phyloP scores from a whole-genome alignment of 2,888 invertebrate genomes.

The Notocelia uddmanniana region DNA sequence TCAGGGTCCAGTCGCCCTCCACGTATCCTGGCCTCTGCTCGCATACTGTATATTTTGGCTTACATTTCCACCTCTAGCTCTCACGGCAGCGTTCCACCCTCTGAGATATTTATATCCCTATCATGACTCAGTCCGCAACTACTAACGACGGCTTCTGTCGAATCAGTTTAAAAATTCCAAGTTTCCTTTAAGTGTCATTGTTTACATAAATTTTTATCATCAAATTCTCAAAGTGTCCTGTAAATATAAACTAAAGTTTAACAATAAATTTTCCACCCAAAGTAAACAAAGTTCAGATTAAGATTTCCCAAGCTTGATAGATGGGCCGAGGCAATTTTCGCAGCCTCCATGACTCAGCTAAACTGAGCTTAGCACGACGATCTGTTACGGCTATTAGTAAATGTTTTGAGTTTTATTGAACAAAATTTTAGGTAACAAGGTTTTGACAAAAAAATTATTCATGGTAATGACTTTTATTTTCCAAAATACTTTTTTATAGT shows the following conservation, averaged over 20 bases:
- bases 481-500: no score
- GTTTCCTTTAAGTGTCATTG: neutral
- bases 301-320: constrained; percentile 39
- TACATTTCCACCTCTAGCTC: no score
- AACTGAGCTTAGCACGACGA: constrained; percentile 20
- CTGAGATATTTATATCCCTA: no score
- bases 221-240: constrained; percentile 22
- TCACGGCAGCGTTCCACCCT: no score
- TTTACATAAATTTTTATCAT: constrained; percentile 10
- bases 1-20: no score
- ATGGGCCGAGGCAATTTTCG: constrained; percentile 31
- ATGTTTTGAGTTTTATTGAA: constrained; percentile 10
- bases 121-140: no score
- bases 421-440: constrained; percentile 9
- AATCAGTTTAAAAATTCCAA: neutral
- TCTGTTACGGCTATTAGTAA: constrained; percentile 20
- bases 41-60: no score
- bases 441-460: no score
- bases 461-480: no score
- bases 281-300: constrained; percentile 41
- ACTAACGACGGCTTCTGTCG: no score
- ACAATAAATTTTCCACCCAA: constrained; percentile 27
- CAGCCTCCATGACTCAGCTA: constrained; percentile 33
- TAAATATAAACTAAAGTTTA: constrained; percentile 37
- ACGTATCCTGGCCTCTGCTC: no score